Conservation (phyloP, 2,113 vertebrate species). For the Lampris incognitus region DNA sequence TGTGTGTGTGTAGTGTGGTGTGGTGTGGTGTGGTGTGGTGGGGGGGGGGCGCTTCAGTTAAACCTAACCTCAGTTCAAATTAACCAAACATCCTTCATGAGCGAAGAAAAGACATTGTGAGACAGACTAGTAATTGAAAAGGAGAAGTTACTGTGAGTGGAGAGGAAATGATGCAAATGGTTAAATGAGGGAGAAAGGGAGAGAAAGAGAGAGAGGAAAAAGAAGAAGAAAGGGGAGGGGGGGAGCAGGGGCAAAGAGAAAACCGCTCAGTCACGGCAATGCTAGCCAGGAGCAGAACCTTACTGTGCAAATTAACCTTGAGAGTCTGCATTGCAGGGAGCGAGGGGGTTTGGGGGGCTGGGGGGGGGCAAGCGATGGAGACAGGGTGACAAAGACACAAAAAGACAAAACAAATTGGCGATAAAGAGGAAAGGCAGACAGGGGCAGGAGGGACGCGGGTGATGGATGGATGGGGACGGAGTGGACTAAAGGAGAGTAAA, state of each 20-base stretch:
- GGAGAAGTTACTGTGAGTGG: neutral
- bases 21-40: no score
- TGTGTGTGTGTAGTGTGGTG: no score
- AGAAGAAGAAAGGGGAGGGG: conserved; percentile 16
- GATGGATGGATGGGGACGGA: conserved; percentile 12
- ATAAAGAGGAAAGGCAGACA: conserved; percentile 38
- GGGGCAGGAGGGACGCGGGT: neutral
- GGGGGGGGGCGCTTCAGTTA: no score
- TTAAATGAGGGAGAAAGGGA: neutral
- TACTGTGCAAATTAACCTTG: conserved; percentile 82
- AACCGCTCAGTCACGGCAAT: conserved; percentile 64
- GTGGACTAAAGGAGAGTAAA: conserved; percentile 27
- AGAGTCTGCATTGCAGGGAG: conserved; percentile 78
- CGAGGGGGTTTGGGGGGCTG: conserved; percentile 20
- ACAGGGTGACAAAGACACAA: conserved; percentile 27
- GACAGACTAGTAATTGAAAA: neutral
- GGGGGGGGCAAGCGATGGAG: conserved; percentile 29
- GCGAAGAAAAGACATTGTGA: neutral
- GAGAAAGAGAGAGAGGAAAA: conserved; percentile 7
- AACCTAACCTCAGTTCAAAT: no score
- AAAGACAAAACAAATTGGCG: conserved; percentile 12
- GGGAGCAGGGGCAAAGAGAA: conserved; percentile 44
- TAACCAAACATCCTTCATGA: neutral
- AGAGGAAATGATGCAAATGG: conserved; percentile 4
- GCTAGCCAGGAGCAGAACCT: conserved; percentile 69